Percentiles rank a stretch among this genome's conserved stretches.
phyloP scores from a whole-genome alignment of 2,888 invertebrate genomes.

The Chelonus formosanus region DNA sequence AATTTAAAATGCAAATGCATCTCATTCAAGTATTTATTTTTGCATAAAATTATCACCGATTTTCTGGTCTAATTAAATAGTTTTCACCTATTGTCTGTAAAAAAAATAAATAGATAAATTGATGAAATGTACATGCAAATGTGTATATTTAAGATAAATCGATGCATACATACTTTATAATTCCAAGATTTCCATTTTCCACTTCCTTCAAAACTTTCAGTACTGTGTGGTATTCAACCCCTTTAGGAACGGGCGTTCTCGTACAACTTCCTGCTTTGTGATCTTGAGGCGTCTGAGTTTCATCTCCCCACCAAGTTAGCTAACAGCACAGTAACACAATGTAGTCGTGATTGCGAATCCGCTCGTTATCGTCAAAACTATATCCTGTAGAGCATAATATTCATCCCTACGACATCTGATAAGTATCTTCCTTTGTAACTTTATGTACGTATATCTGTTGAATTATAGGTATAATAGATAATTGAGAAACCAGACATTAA shows the following conservation, averaged over 20 bases:
- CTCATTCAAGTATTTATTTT: no score
- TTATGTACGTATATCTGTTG: neutral
- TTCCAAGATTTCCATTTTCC: slow-evolving; percentile 48
- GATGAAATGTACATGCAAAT: no score
- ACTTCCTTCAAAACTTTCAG: neutral
- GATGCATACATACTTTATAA: slow-evolving; percentile 32
- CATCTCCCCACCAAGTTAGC: slow-evolving; percentile 55
- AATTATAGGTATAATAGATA: neutral
- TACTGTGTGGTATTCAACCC: no score
- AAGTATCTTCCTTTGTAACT: slow-evolving; percentile 17
- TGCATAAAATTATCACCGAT: no score
- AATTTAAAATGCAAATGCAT: no score
- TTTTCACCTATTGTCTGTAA: no score
- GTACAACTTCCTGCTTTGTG: slow-evolving; percentile 54
- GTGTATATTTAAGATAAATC: no score
- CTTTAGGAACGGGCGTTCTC: neutral
- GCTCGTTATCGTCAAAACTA: slow-evolving; percentile 61
- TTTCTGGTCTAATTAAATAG: no score
- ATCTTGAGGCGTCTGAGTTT: slow-evolving; percentile 56
- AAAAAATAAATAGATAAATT: no score
- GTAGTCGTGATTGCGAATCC: slow-evolving; percentile 62
- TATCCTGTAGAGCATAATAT: slow-evolving; percentile 37
- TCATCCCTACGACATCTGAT: slow-evolving; percentile 14
- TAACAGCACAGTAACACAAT: slow-evolving; percentile 58
- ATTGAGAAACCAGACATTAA: neutral